Evolutionary conservation across 2,888 invertebrate species (phyloP).

Genomic region (Drosophila meridionalis): DNA sequence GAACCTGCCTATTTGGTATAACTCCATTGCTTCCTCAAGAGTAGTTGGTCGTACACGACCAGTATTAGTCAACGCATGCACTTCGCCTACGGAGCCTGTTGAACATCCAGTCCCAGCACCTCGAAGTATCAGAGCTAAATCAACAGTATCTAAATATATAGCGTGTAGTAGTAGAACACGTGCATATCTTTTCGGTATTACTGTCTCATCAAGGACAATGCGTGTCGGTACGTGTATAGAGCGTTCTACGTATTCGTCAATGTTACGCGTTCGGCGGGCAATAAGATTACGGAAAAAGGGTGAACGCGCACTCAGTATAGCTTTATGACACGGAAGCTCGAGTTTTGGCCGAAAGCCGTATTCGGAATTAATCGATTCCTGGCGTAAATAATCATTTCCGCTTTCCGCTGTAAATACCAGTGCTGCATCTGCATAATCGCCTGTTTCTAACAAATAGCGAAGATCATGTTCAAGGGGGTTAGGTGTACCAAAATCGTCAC

Average conservation of each 20-base stretch:
- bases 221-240: slow-evolving; percentile 90
- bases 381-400: slow-evolving; percentile 87
- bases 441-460: slow-evolving; percentile 93
- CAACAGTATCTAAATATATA: slow-evolving; percentile 94
- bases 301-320: slow-evolving; percentile 96
- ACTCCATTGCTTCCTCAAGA: slow-evolving; percentile 97
- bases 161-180: slow-evolving; percentile 96
- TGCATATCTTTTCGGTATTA: slow-evolving; percentile 96
- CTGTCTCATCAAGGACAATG: slow-evolving; percentile 96
- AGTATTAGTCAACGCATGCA: slow-evolving; percentile 90
- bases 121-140: slow-evolving; percentile 92
- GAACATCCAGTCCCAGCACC: slow-evolving; percentile 88
- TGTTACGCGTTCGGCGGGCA: slow-evolving; percentile 90
- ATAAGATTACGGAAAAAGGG: slow-evolving; percentile 95
- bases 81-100: slow-evolving; percentile 88
- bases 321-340: slow-evolving; percentile 95
- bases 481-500: slow-evolving; percentile 94
- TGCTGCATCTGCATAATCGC: slow-evolving; percentile 95
- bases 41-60: slow-evolving; percentile 89
- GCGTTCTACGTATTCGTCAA: slow-evolving; percentile 91
- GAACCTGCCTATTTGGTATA: slow-evolving; percentile 98
- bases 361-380: slow-evolving; percentile 88
- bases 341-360: slow-evolving; percentile 92
- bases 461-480: slow-evolving; percentile 93
- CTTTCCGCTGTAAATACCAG: slow-evolving; percentile 94